Evolutionary conservation across 2,797 vertebrate species (phyloP), one percentile per base, ranked within the genome.

Genomic region (Amblyopsis hoosieri): DNA sequence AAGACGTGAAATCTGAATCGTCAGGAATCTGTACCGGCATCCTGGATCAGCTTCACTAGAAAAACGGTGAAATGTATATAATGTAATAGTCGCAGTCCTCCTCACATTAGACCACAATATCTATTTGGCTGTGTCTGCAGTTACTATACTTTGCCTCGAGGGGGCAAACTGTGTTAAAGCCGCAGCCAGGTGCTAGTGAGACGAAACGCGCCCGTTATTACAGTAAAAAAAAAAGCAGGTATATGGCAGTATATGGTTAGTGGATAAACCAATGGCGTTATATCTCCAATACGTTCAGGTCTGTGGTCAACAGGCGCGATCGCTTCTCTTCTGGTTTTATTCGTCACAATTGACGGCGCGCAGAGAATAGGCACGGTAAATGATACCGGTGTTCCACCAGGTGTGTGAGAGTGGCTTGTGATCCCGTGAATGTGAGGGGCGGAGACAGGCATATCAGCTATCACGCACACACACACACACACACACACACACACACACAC

Each of bases 21-120:
- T 95, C 94, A 2, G 93, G 94, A 82, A 95, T 93, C 74, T 95
- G 94, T 53, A 94, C 93, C 62, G 91, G 89, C 93, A 94, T 93
- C 67, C 74, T 77, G 19, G 33, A 59, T 57, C 50, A 64, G 52
- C 54, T 46, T 49, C 53, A 7, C 50, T 13, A 62, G 57, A 73
- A 59, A 31, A 55, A 46, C 14, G 29, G 51, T 31, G 11, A 52
- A 19, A 48, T 62, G 3, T 31, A n/a, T 14, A 19, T 48, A 64
- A 54, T 15, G 12, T 17, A 12, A 54, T 11, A 9, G n/a, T 45
- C 2, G 45, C 57, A 48, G 55, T 29, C 23, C 31, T 60, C 15
- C 49, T 51, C 12, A 14, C 37, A 62, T 51, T 6, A 37, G 33
- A 37, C 0, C 33, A 37, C 33, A 37, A 37, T 37, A 23, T 37